Evolutionary conservation across 2,113 vertebrate species (phyloP).

Genomic region (Pedionomus torquatus): DNA sequence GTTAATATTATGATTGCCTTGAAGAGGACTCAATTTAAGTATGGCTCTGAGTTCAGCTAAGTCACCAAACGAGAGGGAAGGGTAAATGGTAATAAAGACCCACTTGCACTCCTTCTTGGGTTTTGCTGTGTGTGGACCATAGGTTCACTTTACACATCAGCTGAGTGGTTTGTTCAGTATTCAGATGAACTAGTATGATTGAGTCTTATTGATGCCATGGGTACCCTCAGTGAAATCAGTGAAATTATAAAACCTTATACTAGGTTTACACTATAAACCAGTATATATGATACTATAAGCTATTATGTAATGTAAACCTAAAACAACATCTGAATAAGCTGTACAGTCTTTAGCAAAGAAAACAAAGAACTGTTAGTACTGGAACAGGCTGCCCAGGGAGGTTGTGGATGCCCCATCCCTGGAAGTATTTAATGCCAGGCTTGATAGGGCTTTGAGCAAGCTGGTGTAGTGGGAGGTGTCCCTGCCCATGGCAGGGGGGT

Average conservation of each 20-base stretch:
- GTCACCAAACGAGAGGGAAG: not conserved
- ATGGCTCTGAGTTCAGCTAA: not conserved
- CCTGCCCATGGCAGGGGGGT: no score
- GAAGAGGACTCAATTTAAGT: not conserved
- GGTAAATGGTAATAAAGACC: not conserved
- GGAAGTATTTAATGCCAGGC: no score
- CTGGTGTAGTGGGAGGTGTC: no score
- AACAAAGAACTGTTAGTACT: not conserved
- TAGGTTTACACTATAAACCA: not conserved
- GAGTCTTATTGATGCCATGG: not conserved
- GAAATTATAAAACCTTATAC: not conserved
- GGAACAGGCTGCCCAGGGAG: no score
- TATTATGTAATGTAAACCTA: not conserved
- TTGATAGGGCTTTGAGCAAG: no score
- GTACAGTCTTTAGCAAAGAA: not conserved
- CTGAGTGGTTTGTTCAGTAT: not conserved
- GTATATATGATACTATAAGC: not conserved
- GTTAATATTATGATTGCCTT: not conserved
- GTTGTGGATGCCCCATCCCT: no score
- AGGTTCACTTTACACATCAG: not conserved
- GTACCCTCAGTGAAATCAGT: not conserved
- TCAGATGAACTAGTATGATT: not conserved
- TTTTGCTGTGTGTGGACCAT: not conserved
- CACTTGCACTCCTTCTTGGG: not conserved
- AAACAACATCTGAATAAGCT: not conserved